phyloP scores from a whole-genome alignment of 2,113 vertebrate genomes.

The zebrafish (Danio rerio) region GRCz12tu NC_133183.1:58845501-58846000 shows the following conservation, averaged over 20 bases:
- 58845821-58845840: too few species aligned
- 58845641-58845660: constrained; percentile 72
- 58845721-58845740: background rate
- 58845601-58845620: constrained; percentile 71
- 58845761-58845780: background rate
- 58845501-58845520: background rate
- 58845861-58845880: too few species aligned
- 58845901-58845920: too few species aligned
- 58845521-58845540: constrained; percentile 80
- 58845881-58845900: too few species aligned
- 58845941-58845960: too few species aligned
- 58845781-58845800: too few species aligned
- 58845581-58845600: constrained; percentile 84
- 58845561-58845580: constrained; percentile 96
- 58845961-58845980: too few species aligned
- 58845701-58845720: background rate
- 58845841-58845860: too few species aligned
- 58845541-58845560: constrained; percentile 96
- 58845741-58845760: background rate
- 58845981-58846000: too few species aligned
- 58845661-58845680: constrained; percentile 86
- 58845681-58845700: background rate
- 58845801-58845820: too few species aligned
- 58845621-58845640: constrained; percentile 67
- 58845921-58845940: too few species aligned